Evolutionary conservation across 2,113 vertebrate genomes (phyloP).

Genomic region (Festucalex cinctus): DNA sequence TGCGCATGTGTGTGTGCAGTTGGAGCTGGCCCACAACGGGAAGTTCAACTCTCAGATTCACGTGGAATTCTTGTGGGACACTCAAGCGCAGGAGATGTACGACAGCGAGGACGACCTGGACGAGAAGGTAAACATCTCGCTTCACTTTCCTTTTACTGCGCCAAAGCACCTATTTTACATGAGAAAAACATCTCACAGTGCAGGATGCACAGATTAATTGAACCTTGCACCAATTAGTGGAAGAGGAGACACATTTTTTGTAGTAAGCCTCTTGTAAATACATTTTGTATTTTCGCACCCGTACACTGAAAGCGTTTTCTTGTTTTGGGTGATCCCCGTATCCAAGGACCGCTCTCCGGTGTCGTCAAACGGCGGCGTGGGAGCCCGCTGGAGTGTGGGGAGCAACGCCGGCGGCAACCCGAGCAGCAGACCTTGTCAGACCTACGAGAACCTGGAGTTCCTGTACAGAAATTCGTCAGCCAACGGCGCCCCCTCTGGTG

Average conservation of each 20-base stretch:
- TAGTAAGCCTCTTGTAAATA: too few relatives aligned
- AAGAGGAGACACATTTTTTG: too few relatives aligned
- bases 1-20: slow-evolving; percentile 63
- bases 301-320: neutral
- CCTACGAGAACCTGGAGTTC: slow-evolving; percentile 84
- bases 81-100: slow-evolving; percentile 77
- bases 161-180: neutral
- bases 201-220: too few relatives aligned
- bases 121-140: slow-evolving; percentile 78
- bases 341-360: slow-evolving; percentile 65
- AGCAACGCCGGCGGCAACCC: slow-evolving; percentile 54
- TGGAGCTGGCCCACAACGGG: slow-evolving; percentile 88
- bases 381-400: slow-evolving; percentile 66
- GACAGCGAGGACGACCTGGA: slow-evolving; percentile 96
- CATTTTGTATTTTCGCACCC: too few relatives aligned
- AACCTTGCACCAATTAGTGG: too few relatives aligned
- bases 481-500: slow-evolving; percentile 65
- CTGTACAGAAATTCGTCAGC: slow-evolving; percentile 64
- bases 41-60: slow-evolving; percentile 85
- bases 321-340: slow-evolving; percentile 73
- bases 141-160: neutral
- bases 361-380: slow-evolving; percentile 40
- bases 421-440: slow-evolving; percentile 75
- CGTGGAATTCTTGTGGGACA: slow-evolving; percentile 87
- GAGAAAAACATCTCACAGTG: neutral